phyloP scores from a whole-genome alignment of 2,888 invertebrate genomes.

The Parochlus steinenii region DNA sequence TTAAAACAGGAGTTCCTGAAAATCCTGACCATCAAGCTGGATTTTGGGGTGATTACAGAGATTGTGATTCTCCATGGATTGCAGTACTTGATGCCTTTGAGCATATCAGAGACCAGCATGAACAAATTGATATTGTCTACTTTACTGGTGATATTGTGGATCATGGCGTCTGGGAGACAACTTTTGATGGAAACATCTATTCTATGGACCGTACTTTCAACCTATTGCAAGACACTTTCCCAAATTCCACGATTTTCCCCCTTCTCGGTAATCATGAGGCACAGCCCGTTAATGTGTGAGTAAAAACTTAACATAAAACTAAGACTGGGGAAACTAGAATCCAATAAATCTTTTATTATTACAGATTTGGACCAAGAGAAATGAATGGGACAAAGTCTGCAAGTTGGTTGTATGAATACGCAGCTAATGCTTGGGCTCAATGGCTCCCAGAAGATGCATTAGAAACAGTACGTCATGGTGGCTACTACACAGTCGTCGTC shows the following conservation, averaged over 20 bases:
- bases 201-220: slow-evolving; percentile 37
- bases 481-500: slow-evolving; percentile 57
- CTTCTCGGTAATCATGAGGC: slow-evolving; percentile 73
- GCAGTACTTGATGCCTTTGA: slow-evolving; percentile 48
- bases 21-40: slow-evolving; percentile 36
- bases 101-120: slow-evolving; percentile 37
- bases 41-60: slow-evolving; percentile 63
- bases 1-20: slow-evolving; percentile 29
- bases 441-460: slow-evolving; percentile 48
- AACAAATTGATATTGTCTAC: slow-evolving; percentile 49
- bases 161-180: slow-evolving; percentile 79
- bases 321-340: too few species aligned
- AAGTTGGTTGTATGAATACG: background rate
- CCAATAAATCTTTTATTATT: too few species aligned
- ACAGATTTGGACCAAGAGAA: too few species aligned
- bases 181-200: slow-evolving; percentile 40
- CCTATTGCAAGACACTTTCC: slow-evolving; percentile 39
- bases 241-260: slow-evolving; percentile 44
- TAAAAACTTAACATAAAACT: slow-evolving; percentile 13
- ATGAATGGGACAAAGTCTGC: background rate
- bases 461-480: slow-evolving; percentile 43
- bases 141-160: slow-evolving; percentile 79
- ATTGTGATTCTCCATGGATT: slow-evolving; percentile 60
- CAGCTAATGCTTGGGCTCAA: slow-evolving; percentile 18
- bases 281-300: slow-evolving; percentile 69